A percentile compares a stretch with the other conserved stretches of the same genome.
Evolutionary conservation across 2,113 vertebrate species (phyloP).

Genomic region (Alouatta palliata): DNA sequence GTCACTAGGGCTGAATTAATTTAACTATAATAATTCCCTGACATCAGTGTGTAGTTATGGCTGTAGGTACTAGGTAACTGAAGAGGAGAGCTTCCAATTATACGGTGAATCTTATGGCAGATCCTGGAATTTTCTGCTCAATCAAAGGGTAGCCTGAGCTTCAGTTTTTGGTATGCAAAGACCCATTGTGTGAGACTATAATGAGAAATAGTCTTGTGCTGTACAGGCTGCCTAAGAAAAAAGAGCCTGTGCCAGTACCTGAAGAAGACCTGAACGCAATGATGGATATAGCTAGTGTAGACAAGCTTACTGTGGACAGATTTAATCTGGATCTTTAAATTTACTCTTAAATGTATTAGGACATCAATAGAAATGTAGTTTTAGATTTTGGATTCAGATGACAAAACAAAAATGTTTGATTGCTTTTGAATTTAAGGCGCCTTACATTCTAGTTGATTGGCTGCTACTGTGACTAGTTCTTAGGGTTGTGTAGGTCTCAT

Average conservation of each 20-base stretch:
- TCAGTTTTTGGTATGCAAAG: background rate
- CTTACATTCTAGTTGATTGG: background rate
- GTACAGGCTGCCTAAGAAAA: background rate
- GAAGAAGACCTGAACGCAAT: background rate
- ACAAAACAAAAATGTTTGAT: conserved; percentile 9
- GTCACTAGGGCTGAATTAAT: background rate
- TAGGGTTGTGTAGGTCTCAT: background rate
- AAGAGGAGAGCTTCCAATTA: background rate
- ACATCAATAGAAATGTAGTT: background rate
- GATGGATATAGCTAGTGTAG: background rate
- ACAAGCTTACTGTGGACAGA: background rate
- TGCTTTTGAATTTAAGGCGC: conserved; percentile 21
- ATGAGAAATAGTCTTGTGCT: background rate
- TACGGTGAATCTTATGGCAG: background rate
- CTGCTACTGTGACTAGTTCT: background rate
- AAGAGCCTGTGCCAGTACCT: background rate
- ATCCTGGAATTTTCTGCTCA: background rate
- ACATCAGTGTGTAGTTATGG: background rate
- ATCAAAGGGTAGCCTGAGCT: background rate
- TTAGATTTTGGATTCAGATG: background rate
- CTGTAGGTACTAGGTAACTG: background rate
- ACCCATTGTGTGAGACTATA: background rate
- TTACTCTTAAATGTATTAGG: background rate
- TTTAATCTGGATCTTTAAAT: background rate
- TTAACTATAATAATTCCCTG: background rate